Base-by-base conservation (phyloP, 2,797 vertebrate species). In the Yasuhikotakia modesta region DNA sequence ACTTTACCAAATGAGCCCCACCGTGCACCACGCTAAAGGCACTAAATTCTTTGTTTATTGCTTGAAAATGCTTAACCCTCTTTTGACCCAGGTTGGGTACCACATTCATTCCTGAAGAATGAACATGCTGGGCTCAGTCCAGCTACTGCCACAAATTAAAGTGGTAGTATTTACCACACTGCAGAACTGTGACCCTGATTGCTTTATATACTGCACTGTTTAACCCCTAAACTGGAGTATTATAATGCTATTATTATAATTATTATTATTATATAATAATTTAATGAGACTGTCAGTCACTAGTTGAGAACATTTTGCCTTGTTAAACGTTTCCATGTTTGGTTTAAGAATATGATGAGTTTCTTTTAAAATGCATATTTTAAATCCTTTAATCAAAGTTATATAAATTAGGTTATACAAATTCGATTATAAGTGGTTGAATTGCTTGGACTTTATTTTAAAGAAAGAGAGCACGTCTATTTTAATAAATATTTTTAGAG, bases 11-110 rank as follows among this genome's bases (percentile, higher is more conserved):
- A 80, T 11, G 35, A 27, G 21, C 13, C 19, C 27, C 22, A 16
- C 11, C 73, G 60, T 46, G n/a, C 22, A 55, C 11, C 45, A 58
- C 24, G 35, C 35, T 60, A 43, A 63, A 78, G 10, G 19, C 68
- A 57, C 57, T 76, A 73, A 71, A 84, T 85, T 84, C 80, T 82
- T 73, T 65, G 27, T 85, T 84, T 81, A 70, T 61, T 61, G 57
- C 57, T 71, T 78, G 73, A 85, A 85, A 86, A 77, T 69, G 73
- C 79, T 84, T 80, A 77, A 79, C 82, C 78, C 43, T 50, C 64
- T 46, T 78, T 72, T 82, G 80, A 80, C 85, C 75, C 43, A 22
- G 65, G 39, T 48, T 58, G 57, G 75, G 79, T 76, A 73, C 69
- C 6, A 52, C 65, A 60, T 61, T 22, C 43, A 45, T 73, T 35